Conservation (phyloP, 2,797 vertebrate genomes). For the Chelidonichthys spinosus region DNA sequence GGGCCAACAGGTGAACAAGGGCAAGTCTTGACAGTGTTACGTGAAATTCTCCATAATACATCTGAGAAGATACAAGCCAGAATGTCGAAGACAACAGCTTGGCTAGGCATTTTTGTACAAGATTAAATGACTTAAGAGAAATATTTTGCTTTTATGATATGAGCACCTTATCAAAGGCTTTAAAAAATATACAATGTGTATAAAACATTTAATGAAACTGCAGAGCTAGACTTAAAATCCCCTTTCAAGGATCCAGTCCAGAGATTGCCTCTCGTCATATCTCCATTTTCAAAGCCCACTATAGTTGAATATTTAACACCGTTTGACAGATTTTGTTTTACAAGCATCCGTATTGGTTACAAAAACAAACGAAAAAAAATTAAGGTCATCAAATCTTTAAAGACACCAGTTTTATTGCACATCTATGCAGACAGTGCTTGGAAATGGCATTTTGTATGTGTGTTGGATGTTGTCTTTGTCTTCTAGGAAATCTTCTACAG, state of each 20-base stretch:
- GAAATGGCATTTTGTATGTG: slow-evolving; percentile 82
- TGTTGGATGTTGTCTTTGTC: slow-evolving; percentile 66
- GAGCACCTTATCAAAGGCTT: slow-evolving; percentile 79
- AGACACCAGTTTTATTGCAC: slow-evolving; percentile 96
- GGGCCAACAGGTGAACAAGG: slow-evolving; percentile 58
- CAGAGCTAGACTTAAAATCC: slow-evolving; percentile 67
- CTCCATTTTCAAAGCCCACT: slow-evolving; percentile 62
- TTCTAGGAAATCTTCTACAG: slow-evolving; percentile 48
- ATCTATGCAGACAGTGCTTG: slow-evolving; percentile 92
- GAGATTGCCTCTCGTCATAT: slow-evolving; percentile 57
- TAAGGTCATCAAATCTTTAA: slow-evolving; percentile 82
- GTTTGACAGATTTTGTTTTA: slow-evolving; percentile 72
- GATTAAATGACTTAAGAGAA: slow-evolving; percentile 69
- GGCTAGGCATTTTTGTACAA: slow-evolving; percentile 63
- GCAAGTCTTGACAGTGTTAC: slow-evolving; percentile 52
- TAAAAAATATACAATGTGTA: slow-evolving; percentile 85
- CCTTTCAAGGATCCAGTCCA: slow-evolving; percentile 69
- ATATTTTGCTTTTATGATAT: slow-evolving; percentile 73
- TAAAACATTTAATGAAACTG: slow-evolving; percentile 83
- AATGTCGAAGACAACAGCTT: slow-evolving; percentile 46
- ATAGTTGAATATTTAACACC: slow-evolving; percentile 74
- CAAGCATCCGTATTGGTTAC: slow-evolving; percentile 79
- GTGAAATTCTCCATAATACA: slow-evolving; percentile 50
- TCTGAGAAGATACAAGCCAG: slow-evolving; percentile 57
- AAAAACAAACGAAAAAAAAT: slow-evolving; percentile 76